phyloP scores from a whole-genome alignment of 2,113 vertebrate species.

The Aplodontia rufa region DNA sequence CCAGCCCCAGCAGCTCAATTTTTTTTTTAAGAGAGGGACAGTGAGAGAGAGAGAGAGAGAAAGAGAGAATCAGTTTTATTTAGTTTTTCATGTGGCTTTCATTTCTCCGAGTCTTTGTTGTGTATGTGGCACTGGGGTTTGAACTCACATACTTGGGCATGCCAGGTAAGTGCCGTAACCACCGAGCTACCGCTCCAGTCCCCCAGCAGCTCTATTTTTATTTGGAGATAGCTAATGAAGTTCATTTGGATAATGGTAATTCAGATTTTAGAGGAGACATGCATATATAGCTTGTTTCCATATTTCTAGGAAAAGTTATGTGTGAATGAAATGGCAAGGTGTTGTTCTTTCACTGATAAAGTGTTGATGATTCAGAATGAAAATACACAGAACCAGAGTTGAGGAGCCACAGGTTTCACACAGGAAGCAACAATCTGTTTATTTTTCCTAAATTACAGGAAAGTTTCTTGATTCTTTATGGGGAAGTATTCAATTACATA shows the following conservation, averaged over 20 bases:
- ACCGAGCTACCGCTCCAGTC: no score
- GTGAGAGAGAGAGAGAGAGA: no score
- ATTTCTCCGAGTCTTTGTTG: no score
- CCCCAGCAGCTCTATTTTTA: not conserved
- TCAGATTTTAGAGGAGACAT: not conserved
- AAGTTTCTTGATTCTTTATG: conserved; percentile 52
- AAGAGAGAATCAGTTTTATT: no score
- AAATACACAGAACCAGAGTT: not conserved
- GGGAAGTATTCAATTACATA: conserved; percentile 42
- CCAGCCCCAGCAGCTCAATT: no score
- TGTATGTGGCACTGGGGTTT: no score
- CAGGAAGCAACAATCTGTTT: conserved; percentile 22
- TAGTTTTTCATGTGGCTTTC: no score
- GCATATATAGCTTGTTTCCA: not conserved
- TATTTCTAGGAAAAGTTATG: conserved; percentile 18
- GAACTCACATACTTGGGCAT: no score
- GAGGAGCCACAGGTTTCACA: conserved; percentile 63
- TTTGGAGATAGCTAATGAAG: conserved; percentile 30
- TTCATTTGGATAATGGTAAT: conserved; percentile 38
- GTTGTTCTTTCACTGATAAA: conserved; percentile 12
- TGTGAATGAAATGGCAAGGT: not conserved
- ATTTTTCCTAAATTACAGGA: conserved; percentile 56
- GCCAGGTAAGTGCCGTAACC: no score
- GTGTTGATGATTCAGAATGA: conserved; percentile 25
- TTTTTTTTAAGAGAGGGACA: no score